These are phyloP conservation scores for Anolis sagrei DNA, from an alignment of 2,113 vertebrate species.

Conservation along the genomic window DNA sequence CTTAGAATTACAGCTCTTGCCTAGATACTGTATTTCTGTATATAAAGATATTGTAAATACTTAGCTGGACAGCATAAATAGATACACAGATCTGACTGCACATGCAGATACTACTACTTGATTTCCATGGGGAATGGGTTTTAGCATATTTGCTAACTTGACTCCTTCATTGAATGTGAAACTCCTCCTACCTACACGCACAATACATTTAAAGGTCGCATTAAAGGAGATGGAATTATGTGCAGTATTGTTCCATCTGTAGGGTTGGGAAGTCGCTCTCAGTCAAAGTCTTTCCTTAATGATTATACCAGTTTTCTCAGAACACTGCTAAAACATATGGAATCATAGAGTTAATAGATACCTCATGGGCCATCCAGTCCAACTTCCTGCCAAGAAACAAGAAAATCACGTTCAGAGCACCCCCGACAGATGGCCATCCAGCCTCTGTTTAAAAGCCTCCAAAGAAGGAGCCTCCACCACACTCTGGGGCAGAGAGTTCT, in stretches of 20 bases:
- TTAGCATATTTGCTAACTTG: no score
- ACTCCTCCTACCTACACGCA: not conserved
- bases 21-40: not conserved
- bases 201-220: not conserved
- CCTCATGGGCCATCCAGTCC: no score
- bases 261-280: not conserved
- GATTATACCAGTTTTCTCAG: not conserved
- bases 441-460: no score
- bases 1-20: no score
- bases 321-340: not conserved
- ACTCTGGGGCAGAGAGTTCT: no score
- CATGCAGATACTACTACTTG: not conserved
- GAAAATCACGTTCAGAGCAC: no score
- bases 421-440: no score
- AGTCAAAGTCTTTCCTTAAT: not conserved
- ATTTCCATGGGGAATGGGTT: not conserved
- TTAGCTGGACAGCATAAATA: not conserved
- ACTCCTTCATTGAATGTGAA: not conserved
- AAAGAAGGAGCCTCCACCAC: no score
- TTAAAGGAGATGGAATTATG: not conserved
- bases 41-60: not conserved
- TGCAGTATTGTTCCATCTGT: not conserved
- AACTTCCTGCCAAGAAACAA: no score
- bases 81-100: not conserved
- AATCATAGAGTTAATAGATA: no score